phyloP scores from a whole-genome alignment of 2,797 vertebrate genomes.

The Anableps anableps region DNA sequence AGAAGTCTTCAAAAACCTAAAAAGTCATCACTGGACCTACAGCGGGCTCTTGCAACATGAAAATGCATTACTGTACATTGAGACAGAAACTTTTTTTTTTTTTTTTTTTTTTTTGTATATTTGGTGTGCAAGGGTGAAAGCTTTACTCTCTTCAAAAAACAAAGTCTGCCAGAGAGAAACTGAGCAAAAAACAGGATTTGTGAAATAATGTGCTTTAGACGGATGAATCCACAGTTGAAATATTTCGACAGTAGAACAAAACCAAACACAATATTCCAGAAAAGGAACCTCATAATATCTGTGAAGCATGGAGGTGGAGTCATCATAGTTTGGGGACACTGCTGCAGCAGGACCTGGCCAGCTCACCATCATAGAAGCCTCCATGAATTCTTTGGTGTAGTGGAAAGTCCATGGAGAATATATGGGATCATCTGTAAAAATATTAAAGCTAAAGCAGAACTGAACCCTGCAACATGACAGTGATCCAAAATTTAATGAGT shows the following conservation, averaged over 20 bases:
- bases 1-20: background rate
- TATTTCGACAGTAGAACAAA: background rate
- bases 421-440: background rate
- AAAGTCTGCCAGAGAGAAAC: background rate
- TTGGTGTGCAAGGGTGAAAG: background rate
- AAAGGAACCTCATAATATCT: background rate
- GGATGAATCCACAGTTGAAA: background rate
- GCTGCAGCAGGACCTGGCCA: background rate
- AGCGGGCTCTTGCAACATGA: background rate
- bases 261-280: background rate
- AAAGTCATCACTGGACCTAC: background rate
- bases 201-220: background rate
- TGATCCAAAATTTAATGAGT: too few species aligned
- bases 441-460: background rate
- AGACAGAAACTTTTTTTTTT: background rate
- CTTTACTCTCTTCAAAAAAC: background rate
- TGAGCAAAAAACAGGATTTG: background rate
- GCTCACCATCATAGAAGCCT: background rate
- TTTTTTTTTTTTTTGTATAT: too few species aligned
- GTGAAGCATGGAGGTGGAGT: background rate
- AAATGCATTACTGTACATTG: background rate
- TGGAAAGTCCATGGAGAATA: background rate
- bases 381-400: background rate
- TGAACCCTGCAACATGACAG: too few species aligned
- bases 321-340: background rate